These are phyloP conservation scores for Andrena flavipes DNA, from an alignment of 2,888 invertebrate species.

Conservation along the genomic window DNA sequence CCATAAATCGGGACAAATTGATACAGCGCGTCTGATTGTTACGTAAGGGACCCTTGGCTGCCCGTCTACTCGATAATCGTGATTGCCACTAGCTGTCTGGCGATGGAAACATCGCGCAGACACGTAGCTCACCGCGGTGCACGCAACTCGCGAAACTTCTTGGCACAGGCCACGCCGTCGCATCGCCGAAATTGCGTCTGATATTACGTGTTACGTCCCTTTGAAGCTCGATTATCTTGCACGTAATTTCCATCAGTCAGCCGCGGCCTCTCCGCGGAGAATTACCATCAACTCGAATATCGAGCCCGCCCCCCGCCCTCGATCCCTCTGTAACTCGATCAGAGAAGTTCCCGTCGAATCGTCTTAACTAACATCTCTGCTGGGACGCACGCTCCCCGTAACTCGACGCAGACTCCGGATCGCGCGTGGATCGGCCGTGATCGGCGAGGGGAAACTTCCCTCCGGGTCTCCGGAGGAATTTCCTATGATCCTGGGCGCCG, in stretches of 20 bases:
- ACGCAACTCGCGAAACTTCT: constrained; percentile 8
- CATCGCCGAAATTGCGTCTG: constrained; percentile 11
- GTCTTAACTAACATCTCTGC: constrained; percentile 58
- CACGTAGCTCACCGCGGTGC: background rate
- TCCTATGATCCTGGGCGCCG: background rate
- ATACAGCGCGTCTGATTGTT: background rate
- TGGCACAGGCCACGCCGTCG: background rate
- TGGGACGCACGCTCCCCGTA: constrained; percentile 17
- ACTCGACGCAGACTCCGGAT: constrained; percentile 9
- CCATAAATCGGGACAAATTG: too few relatives aligned
- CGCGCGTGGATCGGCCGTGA: background rate
- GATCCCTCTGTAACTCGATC: constrained; percentile 44
- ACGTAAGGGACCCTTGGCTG: background rate
- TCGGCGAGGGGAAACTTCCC: background rate
- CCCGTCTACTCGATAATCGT: background rate
- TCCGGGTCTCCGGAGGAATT: background rate
- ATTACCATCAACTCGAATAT: constrained; percentile 63
- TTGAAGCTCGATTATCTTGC: constrained; percentile 43
- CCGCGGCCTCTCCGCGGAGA: constrained; percentile 36
- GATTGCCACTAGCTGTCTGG: background rate
- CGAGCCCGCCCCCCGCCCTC: constrained; percentile 23
- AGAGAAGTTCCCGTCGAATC: constrained; percentile 59
- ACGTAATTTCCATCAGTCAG: constrained; percentile 59
- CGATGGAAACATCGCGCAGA: background rate
- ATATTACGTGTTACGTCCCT: constrained; percentile 39